A percentile compares a stretch with the other conserved stretches of the same genome.
These are phyloP conservation scores for Cheilosia vernalis DNA, from an alignment of 2,888 invertebrate genomes.

Conservation along the genomic window DNA sequence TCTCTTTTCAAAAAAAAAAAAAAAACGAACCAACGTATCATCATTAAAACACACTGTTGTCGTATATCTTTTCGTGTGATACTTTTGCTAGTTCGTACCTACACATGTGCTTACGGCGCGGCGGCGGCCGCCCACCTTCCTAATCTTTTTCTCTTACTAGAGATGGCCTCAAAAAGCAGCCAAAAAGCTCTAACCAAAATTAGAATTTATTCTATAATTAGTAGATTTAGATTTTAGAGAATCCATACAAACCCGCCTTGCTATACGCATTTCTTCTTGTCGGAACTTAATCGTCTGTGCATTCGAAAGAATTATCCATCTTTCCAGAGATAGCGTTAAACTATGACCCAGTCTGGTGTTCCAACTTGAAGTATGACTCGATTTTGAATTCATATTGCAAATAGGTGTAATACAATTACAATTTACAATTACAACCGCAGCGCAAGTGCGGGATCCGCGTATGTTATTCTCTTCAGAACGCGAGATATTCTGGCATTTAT, in stretches of 20 bases:
- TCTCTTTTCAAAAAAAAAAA: neutral
- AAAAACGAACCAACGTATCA: constrained; percentile 44
- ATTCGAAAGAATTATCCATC: constrained; percentile 4
- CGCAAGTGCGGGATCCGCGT: constrained; percentile 28
- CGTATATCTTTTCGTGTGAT: constrained; percentile 38
- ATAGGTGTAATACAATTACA: constrained; percentile 1
- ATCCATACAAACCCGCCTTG: constrained; percentile 20
- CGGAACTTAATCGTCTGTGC: constrained; percentile 24
- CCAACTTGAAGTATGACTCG: neutral
- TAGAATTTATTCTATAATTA: constrained; percentile 75
- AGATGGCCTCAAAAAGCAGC: constrained; percentile 72
- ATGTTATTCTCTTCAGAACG: constrained; percentile 34
- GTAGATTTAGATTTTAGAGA: constrained; percentile 48
- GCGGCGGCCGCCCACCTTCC: constrained; percentile 60
- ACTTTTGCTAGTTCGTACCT: constrained; percentile 46
- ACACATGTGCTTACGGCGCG: constrained; percentile 59
- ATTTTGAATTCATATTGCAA: neutral
- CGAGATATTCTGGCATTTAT: constrained; percentile 67
- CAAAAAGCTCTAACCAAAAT: constrained; percentile 73
- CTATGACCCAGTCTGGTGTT: neutral
- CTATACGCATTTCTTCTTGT: constrained; percentile 56
- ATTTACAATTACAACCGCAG: constrained; percentile 23
- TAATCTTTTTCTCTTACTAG: constrained; percentile 55
- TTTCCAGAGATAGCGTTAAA: constrained; percentile 21
- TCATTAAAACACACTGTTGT: constrained; percentile 50